Evolutionary conservation across 2,888 invertebrate genomes (phyloP), one percentile per base, ranked within the genome.

Genomic region (Caenorhabditis japonica): DNA sequence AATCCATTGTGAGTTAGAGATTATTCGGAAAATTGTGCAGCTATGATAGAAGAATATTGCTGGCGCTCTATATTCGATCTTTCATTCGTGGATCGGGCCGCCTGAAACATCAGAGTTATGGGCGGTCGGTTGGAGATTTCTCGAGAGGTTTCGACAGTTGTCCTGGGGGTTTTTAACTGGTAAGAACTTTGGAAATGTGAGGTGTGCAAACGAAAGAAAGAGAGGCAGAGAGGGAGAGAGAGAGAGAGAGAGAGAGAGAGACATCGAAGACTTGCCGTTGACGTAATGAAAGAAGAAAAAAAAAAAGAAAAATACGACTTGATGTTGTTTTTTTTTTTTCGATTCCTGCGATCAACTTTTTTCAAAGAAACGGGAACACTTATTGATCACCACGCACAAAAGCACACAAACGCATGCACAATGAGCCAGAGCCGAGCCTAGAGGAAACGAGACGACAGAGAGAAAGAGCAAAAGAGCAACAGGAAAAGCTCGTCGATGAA

Each of bases 1-100:
- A 84, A 59, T 83, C 83, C 84, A 84, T 84, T 17, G 12, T 60
- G 25, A 58, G 39, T 38, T 56, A 10, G 12, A 13, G 49, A 38
- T 44, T 27, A 21, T 13, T 43, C 34, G 13, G 51, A n/a, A n/a
- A n/a, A n/a, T n/a, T n/a, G n/a, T n/a, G n/a, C n/a, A n/a, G n/a
- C n/a, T n/a, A n/a, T n/a, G 12, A 38, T 66, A 12, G 30, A 49
- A 17, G 34, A 44, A 58, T 21, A 53, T 2, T 33, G 33, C 17
- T 51, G 34, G n/a, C 15, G 39, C 52, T 46, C 58, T 47, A 47
- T 71, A 72, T 72, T 72, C 72, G 72, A 72, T 59, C 64, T 64
- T 43, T 59, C 72, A 72, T 72, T 64, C 64, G 72, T 25, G 46
- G 15, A 17, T 53, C 52, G 36, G 58, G n/a, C n/a, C 23, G 46